Conservation (phyloP, 23 tunicate species). For the Trididemnum clinides region DNA sequence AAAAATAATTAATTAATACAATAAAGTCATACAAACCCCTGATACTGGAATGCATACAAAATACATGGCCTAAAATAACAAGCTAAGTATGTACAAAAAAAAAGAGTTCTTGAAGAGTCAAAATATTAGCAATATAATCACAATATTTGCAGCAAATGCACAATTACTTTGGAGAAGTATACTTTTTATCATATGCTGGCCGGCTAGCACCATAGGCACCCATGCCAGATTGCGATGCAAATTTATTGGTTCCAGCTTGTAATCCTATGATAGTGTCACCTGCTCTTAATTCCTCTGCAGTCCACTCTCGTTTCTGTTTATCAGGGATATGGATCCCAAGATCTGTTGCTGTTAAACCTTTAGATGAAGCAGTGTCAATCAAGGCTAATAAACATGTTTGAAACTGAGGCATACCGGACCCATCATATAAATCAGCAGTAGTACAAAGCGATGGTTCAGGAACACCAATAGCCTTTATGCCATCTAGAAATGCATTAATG, state of each 20-base stretch:
- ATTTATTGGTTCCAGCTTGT: conserved; percentile 86
- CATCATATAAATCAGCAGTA: conserved; percentile 85
- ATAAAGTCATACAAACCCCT: too few relatives aligned
- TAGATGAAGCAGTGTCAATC: conserved; percentile 60
- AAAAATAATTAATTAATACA: too few relatives aligned
- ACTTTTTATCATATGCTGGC: conserved; percentile 66
- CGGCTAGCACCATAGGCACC: conserved; percentile 74
- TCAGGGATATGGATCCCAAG: conserved; percentile 66
- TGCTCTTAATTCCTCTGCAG: conserved; percentile 57
- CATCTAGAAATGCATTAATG: conserved; percentile 62
- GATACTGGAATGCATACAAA: too few relatives aligned
- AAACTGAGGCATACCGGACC: conserved; percentile 79
- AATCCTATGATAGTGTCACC: conserved; percentile 79
- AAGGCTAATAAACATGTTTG: conserved; percentile 62
- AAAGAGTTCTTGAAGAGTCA: too few relatives aligned
- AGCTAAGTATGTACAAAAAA: too few relatives aligned
- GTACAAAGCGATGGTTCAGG: conserved; percentile 63
- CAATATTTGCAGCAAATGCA: background rate
- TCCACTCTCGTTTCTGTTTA: conserved; percentile 79
- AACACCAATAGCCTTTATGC: conserved; percentile 54
- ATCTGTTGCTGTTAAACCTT: conserved; percentile 71
- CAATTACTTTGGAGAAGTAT: conserved; percentile 16
- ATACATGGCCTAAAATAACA: too few relatives aligned
- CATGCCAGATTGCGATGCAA: conserved; percentile 80
- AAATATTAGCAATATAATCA: too few relatives aligned